phyloP scores from a whole-genome alignment of 2,797 vertebrate species.

The Clarias laeviceps region DNA sequence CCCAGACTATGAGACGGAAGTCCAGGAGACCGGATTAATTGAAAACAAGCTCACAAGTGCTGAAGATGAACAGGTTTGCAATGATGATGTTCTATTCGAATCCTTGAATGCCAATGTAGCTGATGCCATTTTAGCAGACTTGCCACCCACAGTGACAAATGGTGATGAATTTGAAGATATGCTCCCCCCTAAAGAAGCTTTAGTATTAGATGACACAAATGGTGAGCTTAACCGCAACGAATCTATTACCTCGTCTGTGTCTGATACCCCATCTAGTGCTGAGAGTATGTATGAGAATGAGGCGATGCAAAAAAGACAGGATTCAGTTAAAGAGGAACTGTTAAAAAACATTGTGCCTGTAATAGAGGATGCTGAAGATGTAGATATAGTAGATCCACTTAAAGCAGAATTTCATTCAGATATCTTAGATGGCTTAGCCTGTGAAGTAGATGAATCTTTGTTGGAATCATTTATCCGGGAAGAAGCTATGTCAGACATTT shows the following conservation, averaged over 20 bases:
- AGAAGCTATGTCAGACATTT: constrained; percentile 74
- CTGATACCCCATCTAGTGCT: constrained; percentile 74
- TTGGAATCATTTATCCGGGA: constrained; percentile 71
- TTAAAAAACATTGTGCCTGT: constrained; percentile 50
- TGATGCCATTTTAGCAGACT: constrained; percentile 52
- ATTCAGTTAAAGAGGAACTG: constrained; percentile 61
- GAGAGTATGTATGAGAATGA: constrained; percentile 77
- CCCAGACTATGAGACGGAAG: constrained; percentile 68
- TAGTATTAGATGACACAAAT: constrained; percentile 60
- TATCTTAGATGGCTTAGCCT: constrained; percentile 55
- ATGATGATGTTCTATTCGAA: constrained; percentile 55
- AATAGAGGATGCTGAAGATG: constrained; percentile 52
- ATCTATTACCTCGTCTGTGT: constrained; percentile 72
- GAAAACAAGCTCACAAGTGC: constrained; percentile 56
- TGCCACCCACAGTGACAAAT: constrained; percentile 42
- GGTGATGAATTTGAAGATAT: constrained; percentile 53
- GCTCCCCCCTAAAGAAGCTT: constrained; percentile 59
- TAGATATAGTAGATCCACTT: constrained; percentile 53
- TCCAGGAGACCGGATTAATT: constrained; percentile 64
- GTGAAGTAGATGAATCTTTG: constrained; percentile 62
- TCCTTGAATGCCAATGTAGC: constrained; percentile 47
- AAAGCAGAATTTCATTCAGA: constrained; percentile 56
- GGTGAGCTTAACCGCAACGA: constrained; percentile 76
- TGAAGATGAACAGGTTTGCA: constrained; percentile 62
- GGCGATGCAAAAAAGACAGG: constrained; percentile 60